Percentiles rank a stretch among this genome's conserved stretches.
Conservation (phyloP, 2,888 invertebrate species). For the Spilosoma lubricipeda region DNA sequence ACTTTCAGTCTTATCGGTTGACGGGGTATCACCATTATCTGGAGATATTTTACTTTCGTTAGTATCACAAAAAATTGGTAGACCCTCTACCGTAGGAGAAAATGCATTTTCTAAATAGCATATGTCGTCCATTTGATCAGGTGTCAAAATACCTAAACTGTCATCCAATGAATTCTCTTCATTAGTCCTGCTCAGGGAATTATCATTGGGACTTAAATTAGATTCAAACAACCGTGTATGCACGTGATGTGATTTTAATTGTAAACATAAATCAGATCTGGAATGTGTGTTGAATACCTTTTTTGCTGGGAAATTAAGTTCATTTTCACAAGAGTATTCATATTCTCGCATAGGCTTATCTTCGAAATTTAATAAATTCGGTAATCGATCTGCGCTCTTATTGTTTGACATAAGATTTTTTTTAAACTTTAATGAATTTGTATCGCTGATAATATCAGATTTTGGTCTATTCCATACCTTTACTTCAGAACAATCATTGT, state of each 20-base stretch:
- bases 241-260: slow-evolving; percentile 77
- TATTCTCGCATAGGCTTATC: slow-evolving; percentile 81
- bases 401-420: slow-evolving; percentile 60
- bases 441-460: slow-evolving; percentile 54
- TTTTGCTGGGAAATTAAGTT: slow-evolving; percentile 66
- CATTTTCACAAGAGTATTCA: slow-evolving; percentile 82
- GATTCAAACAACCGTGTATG: slow-evolving; percentile 72
- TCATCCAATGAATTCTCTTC: slow-evolving; percentile 95
- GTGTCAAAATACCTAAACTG: slow-evolving; percentile 94
- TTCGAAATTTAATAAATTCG: slow-evolving; percentile 81
- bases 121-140: slow-evolving; percentile 94
- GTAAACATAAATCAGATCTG: slow-evolving; percentile 80
- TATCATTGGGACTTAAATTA: slow-evolving; percentile 81
- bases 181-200: slow-evolving; percentile 80
- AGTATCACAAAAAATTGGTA: slow-evolving; percentile 82
- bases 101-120: slow-evolving; percentile 88
- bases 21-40: slow-evolving; percentile 84
- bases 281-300: slow-evolving; percentile 78
- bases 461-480: slow-evolving; percentile 65
- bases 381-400: slow-evolving; percentile 73
- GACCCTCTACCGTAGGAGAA: slow-evolving; percentile 89
- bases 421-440: slow-evolving; percentile 56
- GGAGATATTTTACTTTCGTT: slow-evolving; percentile 79
- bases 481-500: slow-evolving; percentile 55
- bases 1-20: slow-evolving; percentile 86